A percentile compares a stretch with the other conserved stretches of the same genome.
phyloP scores from a whole-genome alignment of 2,113 vertebrate species.

The Brienomyrus longianalis region DNA sequence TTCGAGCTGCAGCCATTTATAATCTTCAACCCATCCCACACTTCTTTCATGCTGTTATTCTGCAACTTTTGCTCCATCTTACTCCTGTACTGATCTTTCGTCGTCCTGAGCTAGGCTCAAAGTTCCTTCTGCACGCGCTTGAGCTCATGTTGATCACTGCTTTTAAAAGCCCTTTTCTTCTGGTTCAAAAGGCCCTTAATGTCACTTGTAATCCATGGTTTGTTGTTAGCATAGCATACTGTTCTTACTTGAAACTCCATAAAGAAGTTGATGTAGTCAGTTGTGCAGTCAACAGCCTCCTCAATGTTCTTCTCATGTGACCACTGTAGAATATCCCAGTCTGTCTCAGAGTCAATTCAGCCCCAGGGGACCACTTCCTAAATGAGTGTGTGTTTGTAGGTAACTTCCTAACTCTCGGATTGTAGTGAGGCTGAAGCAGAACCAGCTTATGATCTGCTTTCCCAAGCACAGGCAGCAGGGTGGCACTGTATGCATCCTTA shows the following conservation, averaged over 20 bases:
- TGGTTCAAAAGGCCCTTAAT: too few relatives aligned
- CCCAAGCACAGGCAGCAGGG: not conserved
- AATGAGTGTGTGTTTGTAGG: slow-evolving; percentile 9
- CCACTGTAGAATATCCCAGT: not conserved
- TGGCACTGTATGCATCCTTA: not conserved
- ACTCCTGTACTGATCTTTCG: too few relatives aligned
- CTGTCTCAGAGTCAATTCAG: slow-evolving; percentile 16
- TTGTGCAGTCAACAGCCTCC: slow-evolving; percentile 5
- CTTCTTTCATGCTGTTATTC: too few relatives aligned
- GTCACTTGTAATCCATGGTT: too few relatives aligned
- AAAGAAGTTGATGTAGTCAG: slow-evolving; percentile 24
- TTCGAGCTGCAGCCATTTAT: too few relatives aligned
- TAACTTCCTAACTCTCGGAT: not conserved
- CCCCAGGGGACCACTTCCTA: slow-evolving; percentile 9
- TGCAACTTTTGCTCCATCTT: too few relatives aligned
- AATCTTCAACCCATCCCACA: too few relatives aligned
- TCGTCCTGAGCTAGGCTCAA: not conserved
- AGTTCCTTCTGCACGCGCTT: not conserved
- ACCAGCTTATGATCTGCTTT: slow-evolving; percentile 15
- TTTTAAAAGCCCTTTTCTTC: too few relatives aligned
- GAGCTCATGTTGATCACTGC: too few relatives aligned
- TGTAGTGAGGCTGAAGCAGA: not conserved
- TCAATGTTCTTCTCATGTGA: slow-evolving; percentile 13
- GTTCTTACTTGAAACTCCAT: not conserved
- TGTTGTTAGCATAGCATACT: slow-evolving; percentile 17